Conservation (phyloP, 2,797 vertebrate genomes). For the Acipenser transmontanus region DNA sequence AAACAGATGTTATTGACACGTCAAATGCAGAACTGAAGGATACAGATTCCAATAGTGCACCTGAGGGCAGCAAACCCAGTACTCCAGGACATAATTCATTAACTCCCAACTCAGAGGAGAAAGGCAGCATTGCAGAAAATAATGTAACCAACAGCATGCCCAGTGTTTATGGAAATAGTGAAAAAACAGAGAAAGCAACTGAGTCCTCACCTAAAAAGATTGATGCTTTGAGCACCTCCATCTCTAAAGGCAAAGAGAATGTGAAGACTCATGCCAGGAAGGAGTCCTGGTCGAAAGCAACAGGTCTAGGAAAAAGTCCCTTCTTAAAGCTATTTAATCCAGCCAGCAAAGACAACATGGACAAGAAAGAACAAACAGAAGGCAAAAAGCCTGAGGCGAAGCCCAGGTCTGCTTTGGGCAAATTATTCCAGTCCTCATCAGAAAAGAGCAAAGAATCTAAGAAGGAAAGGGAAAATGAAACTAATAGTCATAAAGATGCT, state of each 20-base stretch:
- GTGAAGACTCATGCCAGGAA: conserved; percentile 43
- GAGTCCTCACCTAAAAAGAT: conserved; percentile 20
- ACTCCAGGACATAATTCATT: not conserved
- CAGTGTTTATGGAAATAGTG: conserved; percentile 13
- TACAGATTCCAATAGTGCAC: conserved; percentile 7
- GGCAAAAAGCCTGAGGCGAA: conserved; percentile 47
- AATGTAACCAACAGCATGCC: conserved; percentile 9
- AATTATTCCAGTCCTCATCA: conserved; percentile 44
- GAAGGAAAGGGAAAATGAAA: conserved; percentile 21
- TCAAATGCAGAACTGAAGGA: not conserved
- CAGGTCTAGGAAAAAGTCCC: conserved; percentile 46
- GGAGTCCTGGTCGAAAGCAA: conserved; percentile 53
- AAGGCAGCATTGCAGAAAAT: conserved; percentile 18
- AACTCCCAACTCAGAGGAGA: conserved; percentile 14
- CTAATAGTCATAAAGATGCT: not conserved
- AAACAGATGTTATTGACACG: conserved; percentile 8
- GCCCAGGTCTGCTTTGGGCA: conserved; percentile 46
- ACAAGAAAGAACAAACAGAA: conserved; percentile 38
- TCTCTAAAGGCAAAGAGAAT: conserved; percentile 26
- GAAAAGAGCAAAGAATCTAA: conserved; percentile 32
- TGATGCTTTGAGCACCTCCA: conserved; percentile 31
- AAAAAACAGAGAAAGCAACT: conserved; percentile 3
- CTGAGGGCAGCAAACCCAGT: not conserved
- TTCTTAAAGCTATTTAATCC: conserved; percentile 57
- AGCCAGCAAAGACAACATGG: conserved; percentile 39